Conservation (phyloP, 2,888 invertebrate genomes). For the Galeopsomyia nigrocyanea region DNA sequence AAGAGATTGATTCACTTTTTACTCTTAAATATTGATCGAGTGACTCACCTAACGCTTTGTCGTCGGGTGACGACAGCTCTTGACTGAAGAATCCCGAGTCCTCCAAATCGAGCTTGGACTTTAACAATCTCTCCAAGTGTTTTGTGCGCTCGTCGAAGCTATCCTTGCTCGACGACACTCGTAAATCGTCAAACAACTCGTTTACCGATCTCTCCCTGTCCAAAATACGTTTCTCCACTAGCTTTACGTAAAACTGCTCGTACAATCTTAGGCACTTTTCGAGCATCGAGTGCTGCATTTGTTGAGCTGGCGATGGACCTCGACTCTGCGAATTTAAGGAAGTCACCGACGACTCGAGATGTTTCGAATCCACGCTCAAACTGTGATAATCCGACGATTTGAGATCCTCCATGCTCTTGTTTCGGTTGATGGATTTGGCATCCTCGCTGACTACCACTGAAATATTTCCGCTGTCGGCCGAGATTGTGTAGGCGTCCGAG, state of each 20-base stretch:
- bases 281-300: conserved; percentile 69
- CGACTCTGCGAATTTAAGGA: conserved; percentile 54
- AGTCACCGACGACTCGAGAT: conserved; percentile 35
- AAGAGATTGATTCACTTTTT: no score
- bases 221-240: conserved; percentile 61
- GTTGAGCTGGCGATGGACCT: conserved; percentile 62
- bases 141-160: conserved; percentile 60
- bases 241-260: conserved; percentile 70
- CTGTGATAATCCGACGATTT: conserved; percentile 53
- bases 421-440: conserved; percentile 54
- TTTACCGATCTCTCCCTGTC: conserved; percentile 57
- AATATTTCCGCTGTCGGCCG: conserved; percentile 55
- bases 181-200: conserved; percentile 61
- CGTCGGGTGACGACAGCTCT: conserved; percentile 52
- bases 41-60: conserved; percentile 39
- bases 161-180: conserved; percentile 58
- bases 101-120: conserved; percentile 57
- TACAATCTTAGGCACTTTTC: conserved; percentile 74
- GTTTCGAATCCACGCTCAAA: conserved; percentile 39
- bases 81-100: conserved; percentile 59
- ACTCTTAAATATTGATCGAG: no score
- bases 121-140: conserved; percentile 59
- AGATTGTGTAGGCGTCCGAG: conserved; percentile 57
- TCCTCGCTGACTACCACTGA: conserved; percentile 62
- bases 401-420: conserved; percentile 65